phyloP scores from a whole-genome alignment of 2,888 invertebrate species.

The Pardosa pseudoannulata region DNA sequence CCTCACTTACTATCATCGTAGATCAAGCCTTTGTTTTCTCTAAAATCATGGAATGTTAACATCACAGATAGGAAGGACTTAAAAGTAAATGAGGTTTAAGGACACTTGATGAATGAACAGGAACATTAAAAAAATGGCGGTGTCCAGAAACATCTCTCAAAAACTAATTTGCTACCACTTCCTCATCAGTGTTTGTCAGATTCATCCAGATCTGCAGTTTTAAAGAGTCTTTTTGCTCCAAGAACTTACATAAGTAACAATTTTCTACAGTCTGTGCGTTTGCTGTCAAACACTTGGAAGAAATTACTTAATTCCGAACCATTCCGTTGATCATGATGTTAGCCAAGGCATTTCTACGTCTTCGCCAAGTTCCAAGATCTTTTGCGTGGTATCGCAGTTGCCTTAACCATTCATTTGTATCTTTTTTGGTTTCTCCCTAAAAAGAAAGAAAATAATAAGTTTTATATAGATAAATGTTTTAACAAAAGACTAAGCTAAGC shows the following conservation, averaged over 20 bases:
- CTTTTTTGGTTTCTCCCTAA: conserved; percentile 91
- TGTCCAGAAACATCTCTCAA: conserved; percentile 17
- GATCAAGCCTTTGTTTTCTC: conserved; percentile 52
- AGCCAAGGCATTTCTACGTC: conserved; percentile 93
- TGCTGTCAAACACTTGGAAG: no score
- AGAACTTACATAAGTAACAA: neutral
- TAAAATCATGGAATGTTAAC: conserved; percentile 66
- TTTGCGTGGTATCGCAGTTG: conserved; percentile 93
- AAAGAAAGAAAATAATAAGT: conserved; percentile 40
- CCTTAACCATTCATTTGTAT: conserved; percentile 92
- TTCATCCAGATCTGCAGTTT: neutral
- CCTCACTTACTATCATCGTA: conserved; percentile 51
- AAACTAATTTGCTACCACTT: neutral
- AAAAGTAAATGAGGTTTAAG: conserved; percentile 48
- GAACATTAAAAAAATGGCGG: conserved; percentile 51
- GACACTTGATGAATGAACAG: conserved; percentile 38
- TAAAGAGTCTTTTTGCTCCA: neutral
- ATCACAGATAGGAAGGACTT: conserved; percentile 71
- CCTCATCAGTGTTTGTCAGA: neutral
- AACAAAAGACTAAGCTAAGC: no score
- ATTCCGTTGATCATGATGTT: conserved; percentile 91
- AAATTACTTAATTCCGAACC: conserved; percentile 62
- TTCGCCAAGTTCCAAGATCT: conserved; percentile 94
- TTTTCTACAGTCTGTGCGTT: no score
- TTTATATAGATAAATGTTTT: no score